A percentile compares a stretch with the other conserved stretches of the same genome.
phyloP scores from a whole-genome alignment of 2,888 invertebrate species.

The Acanthosepion lycidas region DNA sequence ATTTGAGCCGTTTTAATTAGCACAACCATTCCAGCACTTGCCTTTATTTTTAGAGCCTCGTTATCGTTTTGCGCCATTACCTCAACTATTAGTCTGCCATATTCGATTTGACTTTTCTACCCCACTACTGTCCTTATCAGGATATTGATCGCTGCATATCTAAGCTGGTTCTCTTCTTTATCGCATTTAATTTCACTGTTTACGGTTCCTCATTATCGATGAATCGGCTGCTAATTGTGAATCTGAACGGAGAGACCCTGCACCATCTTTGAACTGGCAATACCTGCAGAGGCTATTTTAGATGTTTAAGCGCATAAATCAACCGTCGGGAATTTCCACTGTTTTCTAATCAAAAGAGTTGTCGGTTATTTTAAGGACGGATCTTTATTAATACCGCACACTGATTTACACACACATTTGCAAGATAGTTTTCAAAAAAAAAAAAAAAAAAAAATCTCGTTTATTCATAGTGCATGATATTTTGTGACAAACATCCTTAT shows the following conservation, averaged over 20 bases:
- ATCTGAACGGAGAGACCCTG: neutral
- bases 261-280: neutral
- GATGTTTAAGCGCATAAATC: neutral
- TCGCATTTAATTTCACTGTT: conserved; percentile 22
- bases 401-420: too few relatives aligned
- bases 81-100: neutral
- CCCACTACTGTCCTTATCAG: neutral
- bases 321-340: neutral
- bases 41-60: neutral
- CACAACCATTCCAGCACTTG: neutral
- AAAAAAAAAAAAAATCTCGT: too few relatives aligned
- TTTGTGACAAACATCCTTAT: too few relatives aligned
- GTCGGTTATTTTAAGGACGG: neutral
- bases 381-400: neutral
- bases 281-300: neutral
- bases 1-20: neutral
- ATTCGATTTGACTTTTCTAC: neutral
- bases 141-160: neutral
- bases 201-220: neutral
- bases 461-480: too few relatives aligned
- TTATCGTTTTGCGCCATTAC: neutral
- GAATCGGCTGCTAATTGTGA: neutral
- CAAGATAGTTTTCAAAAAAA: too few relatives aligned
- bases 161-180: neutral
- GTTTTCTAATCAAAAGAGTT: neutral